Evolutionary conservation across 2,888 invertebrate genomes (phyloP), one percentile per base, ranked within the genome.

Genomic region (Eupelmus urozonus): DNA sequence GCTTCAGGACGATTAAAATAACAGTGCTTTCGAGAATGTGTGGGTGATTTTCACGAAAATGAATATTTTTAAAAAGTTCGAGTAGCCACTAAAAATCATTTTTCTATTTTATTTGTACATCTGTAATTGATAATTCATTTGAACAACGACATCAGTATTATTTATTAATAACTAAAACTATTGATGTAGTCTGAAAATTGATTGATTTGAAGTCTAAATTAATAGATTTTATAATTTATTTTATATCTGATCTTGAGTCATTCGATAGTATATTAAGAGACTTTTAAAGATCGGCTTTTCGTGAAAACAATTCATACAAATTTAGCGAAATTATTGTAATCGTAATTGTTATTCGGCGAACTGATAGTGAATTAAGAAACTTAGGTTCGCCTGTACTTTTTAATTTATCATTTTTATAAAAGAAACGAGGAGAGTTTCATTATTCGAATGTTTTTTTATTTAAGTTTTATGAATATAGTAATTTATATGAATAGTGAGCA

Each of bases 1-100:
- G 82, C 77, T 89, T 40, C 85, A 84, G 66, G 86, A 88, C 23
- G 88, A 89, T 69, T 78, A 57, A 76, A 53, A 57, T 34, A 1
- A 4, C 11, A 69, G n/a, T 57, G 57, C 45, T 65, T 65, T 4
- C 0, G 29, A 40, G n/a, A 34, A n/a, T 40, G 7, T 18, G 20
- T 45, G 45, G 49, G 27, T 63, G 55, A 65, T 65, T 73, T 74
- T 74, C 34, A 45, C 1, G 25, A 57, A 45, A 65, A 20, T 45
- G 11, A 1, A 51, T 5, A 29, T 27, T 66, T 29, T 9, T 27
- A 16, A 45, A 45, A 7, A 51, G 16, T 45, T 63, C 3, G 11
- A n/a, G n/a, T n/a, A n/a, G n/a, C n/a, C n/a, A 11, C 16, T 16
- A 45, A 16, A 45, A 45, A 45, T 45, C 16, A 11, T 45, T 45